Evolutionary conservation across 2,888 invertebrate genomes (phyloP), one percentile per base, ranked within the genome.

Genomic region (Dexiosoma caninum): DNA sequence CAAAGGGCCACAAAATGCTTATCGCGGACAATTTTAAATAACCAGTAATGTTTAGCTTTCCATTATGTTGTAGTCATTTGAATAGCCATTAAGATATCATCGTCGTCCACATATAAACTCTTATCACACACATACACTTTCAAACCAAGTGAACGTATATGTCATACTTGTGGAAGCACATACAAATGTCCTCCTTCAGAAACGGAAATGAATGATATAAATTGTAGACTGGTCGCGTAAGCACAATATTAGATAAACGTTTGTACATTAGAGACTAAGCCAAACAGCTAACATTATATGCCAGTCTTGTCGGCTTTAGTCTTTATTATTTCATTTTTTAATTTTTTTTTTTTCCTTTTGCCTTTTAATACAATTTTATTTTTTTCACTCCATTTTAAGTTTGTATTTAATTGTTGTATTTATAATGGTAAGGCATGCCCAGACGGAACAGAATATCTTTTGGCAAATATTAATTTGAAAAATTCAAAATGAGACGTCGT

Each of bases 61-160:
- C 76, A 62, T 35, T 60, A 16, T 57, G 59, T 66, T 46, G 35
- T 16, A 46, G 46, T 51, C 74, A 75, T 79, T 75, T 74, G 69
- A 75, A 70, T 75, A 69, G 69, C 53, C 74, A 79, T 75, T 79
- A 74, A 79, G 79, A 79, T 79, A 79, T 70, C 64, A 79, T 74
- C 79, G 53, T 64, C 59, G 53, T 64, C 59, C 37, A 67, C 53
- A 66, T 42, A 60, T 16, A 51, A 16, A 40, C 14, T 37, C 35
- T 12, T 14, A 2, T 21, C n/a, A n/a, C n/a, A n/a, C n/a, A n/a
- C 16, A 42, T 32, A 66, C 12, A 49, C 8, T 16, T 55, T n/a
- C 30, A 40, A 23, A 10, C 19, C 12, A 53, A 42, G 30, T 16
- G 19, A 14, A 27, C 21, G 7, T 49, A 49, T 37, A n/a, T 19